A percentile compares a stretch with the other conserved stretches of the same genome.
Conservation (phyloP, 2,113 vertebrate genomes). For the Coregonus clupeaformis region DNA sequence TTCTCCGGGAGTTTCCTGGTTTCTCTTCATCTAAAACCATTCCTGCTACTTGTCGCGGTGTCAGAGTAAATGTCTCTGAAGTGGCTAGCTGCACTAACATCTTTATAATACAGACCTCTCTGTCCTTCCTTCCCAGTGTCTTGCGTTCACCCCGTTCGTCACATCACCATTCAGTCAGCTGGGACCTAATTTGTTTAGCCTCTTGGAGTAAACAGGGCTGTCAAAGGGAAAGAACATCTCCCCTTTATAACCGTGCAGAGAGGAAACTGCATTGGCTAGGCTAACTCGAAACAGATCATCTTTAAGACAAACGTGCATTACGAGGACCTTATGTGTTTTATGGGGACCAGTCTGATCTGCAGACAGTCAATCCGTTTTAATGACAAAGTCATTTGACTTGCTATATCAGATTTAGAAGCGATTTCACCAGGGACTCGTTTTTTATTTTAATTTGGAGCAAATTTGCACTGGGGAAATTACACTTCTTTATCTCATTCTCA, state of each 20-base stretch:
- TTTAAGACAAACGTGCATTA: slow-evolving; percentile 29
- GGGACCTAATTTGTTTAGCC: slow-evolving; percentile 33
- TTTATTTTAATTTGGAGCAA: slow-evolving; percentile 74
- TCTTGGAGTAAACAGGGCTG: slow-evolving; percentile 19
- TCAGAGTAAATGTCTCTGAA: slow-evolving; percentile 6
- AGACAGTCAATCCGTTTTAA: slow-evolving; percentile 58
- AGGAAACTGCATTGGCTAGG: not conserved
- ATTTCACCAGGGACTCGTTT: slow-evolving; percentile 64
- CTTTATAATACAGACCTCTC: not conserved
- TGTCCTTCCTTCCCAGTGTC: not conserved
- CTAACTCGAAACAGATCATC: slow-evolving; percentile 37
- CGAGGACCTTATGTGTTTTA: slow-evolving; percentile 20
- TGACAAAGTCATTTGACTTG: slow-evolving; percentile 65
- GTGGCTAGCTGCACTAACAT: not conserved
- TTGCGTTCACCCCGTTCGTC: not conserved
- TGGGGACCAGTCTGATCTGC: slow-evolving; percentile 20
- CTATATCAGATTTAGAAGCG: slow-evolving; percentile 63
- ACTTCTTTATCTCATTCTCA: slow-evolving; percentile 58
- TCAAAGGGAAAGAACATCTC: slow-evolving; percentile 22
- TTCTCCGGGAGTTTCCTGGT: slow-evolving; percentile 13
- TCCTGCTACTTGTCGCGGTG: slow-evolving; percentile 1
- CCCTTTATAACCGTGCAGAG: slow-evolving; percentile 1
- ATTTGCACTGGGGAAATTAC: slow-evolving; percentile 74
- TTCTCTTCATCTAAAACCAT: not conserved
- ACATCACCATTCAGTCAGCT: slow-evolving; percentile 2